Base-by-base conservation (phyloP, 2,797 vertebrate genomes). In the Apogon talboti region DNA sequence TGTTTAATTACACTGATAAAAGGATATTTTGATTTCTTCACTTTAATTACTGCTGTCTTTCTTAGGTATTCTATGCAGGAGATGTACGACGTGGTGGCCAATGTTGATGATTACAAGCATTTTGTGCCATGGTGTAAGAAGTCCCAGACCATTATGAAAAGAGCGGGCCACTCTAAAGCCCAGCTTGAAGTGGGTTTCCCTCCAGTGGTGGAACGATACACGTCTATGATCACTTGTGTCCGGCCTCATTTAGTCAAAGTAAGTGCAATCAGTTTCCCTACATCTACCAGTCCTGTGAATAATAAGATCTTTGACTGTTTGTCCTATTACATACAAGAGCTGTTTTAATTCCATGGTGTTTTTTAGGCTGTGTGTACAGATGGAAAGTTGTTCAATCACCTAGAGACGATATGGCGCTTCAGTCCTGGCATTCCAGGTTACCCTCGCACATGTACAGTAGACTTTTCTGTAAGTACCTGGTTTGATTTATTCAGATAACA, bases 61-160 rank as follows among this genome's bases (percentile, higher is more conserved):
- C 16, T 11, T 66, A 98, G 97, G 74, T 98, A 91, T 82, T 96
- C 97, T n/a, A 98, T 98, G 97, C 96, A 94, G 90, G 96, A 98
- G 86, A 98, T 98, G 96, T 98, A 94, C 6, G 95, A 96, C 0
- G 96, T 98, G 41, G 97, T 99, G 47, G 87, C 96, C 87, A 97
- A 97, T 7, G 96, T 99, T 50, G 96, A 98, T 14, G 97, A 98
- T 3, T 99, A 99, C 87, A 96, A 96, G 58, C 85, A 88, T 76
- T 98, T 99, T 63, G 97, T 99, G 68, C 97, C 97, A 1, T 99
- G 96, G 96, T 99, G 97, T 89, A 97, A 96, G 89, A 96, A 94
- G 82, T 99, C 97, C 1, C 89, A 93, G 79, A 95, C 96, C 76
- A 87, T 97, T 44, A 93, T 95, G 83, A 96, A 85, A 61, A 92